Evolutionary conservation across 2,888 invertebrate species (phyloP).

Genomic region (Polymixis flavicincta): DNA sequence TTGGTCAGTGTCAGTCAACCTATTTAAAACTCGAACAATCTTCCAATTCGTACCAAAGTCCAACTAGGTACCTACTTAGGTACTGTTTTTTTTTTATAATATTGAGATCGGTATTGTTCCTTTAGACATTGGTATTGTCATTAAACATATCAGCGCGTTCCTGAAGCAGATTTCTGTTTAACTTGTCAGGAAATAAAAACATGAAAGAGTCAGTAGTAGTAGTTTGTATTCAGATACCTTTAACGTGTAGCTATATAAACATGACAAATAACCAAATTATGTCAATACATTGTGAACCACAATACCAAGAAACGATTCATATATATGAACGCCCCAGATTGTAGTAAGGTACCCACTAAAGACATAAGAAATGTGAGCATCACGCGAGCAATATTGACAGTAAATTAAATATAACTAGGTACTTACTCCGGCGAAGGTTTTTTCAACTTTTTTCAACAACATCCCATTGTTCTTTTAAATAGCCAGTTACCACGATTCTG

Average conservation of each 20-base stretch:
- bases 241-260: slow-evolving; percentile 32
- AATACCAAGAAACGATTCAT: slow-evolving; percentile 45
- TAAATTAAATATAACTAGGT: slow-evolving; percentile 34
- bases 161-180: slow-evolving; percentile 10
- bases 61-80: not conserved
- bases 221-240: slow-evolving; percentile 15
- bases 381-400: slow-evolving; percentile 60
- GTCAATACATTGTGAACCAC: slow-evolving; percentile 37
- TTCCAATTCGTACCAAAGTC: not conserved
- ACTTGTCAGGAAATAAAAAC: slow-evolving; percentile 4
- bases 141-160: not conserved
- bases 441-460: slow-evolving; percentile 73
- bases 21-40: slow-evolving; percentile 3
- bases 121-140: not conserved
- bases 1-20: slow-evolving; percentile 19
- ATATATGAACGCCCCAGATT: slow-evolving; percentile 26
- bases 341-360: slow-evolving; percentile 9
- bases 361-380: slow-evolving; percentile 41
- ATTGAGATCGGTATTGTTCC: not conserved
- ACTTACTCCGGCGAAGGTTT: slow-evolving; percentile 64
- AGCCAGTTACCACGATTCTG: slow-evolving; percentile 66
- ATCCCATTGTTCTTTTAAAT: slow-evolving; percentile 77
- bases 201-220: slow-evolving; percentile 24
- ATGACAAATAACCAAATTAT: slow-evolving; percentile 52
- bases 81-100: not conserved